phyloP scores from a whole-genome alignment of 2,113 vertebrate species.

The Atlantisia rogersi region DNA sequence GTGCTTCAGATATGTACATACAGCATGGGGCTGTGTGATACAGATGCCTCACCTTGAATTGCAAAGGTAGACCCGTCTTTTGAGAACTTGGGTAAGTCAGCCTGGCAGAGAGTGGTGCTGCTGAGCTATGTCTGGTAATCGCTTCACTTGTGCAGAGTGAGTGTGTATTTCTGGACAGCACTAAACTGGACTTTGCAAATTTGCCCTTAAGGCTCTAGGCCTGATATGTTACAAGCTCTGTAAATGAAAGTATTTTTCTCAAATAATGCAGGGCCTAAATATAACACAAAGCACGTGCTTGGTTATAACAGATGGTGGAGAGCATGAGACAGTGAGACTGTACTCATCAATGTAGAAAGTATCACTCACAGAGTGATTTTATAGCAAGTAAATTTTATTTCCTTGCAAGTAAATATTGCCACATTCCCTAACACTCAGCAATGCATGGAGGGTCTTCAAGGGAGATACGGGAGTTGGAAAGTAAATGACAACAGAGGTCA shows the following conservation, averaged over 20 bases:
- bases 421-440: background rate
- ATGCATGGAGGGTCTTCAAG: background rate
- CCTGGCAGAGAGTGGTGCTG: background rate
- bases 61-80: background rate
- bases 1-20: rapidly evolving
- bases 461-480: background rate
- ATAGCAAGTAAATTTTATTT: background rate
- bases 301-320: conserved; percentile 25
- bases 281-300: background rate
- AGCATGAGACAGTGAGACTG: conserved; percentile 14
- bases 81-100: background rate
- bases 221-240: background rate
- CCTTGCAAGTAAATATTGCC: conserved; percentile 33
- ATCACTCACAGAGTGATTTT: conserved; percentile 2
- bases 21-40: background rate
- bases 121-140: background rate
- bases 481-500: background rate
- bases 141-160: background rate
- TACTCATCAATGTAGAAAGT: background rate
- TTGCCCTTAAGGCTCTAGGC: background rate
- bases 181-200: background rate
- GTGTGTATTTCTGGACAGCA: background rate
- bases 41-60: background rate
- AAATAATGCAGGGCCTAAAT: conserved; percentile 2
- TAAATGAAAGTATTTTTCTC: background rate